Evolutionary conservation across 2,797 vertebrate species (phyloP).

Genomic region (Catamblyrhynchus diadema): DNA sequence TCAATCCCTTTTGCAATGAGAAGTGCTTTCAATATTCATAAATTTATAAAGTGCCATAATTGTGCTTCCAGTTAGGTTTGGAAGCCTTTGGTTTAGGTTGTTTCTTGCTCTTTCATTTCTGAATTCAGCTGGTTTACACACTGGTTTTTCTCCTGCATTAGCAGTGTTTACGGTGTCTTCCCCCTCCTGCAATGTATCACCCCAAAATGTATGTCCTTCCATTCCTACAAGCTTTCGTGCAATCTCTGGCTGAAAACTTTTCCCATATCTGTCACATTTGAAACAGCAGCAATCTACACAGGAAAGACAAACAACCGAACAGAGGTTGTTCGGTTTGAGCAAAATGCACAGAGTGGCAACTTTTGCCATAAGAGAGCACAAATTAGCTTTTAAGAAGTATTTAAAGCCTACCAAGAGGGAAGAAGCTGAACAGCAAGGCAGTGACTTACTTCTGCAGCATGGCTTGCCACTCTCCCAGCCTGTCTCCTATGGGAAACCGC

Average conservation of each 20-base stretch:
- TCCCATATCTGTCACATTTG: background rate
- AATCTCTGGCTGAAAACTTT: background rate
- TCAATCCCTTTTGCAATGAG: background rate
- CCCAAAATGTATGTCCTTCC: background rate
- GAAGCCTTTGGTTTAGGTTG: background rate
- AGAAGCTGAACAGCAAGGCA: background rate
- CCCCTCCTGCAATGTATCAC: background rate
- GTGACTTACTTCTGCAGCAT: constrained; percentile 93
- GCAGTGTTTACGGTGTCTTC: background rate
- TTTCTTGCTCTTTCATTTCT: background rate
- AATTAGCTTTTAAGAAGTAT: background rate
- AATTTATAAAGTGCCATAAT: background rate
- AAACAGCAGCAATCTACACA: background rate
- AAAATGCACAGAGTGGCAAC: background rate
- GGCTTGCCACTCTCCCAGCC: constrained; percentile 95
- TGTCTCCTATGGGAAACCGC: constrained; percentile 93
- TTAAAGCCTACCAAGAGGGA: background rate
- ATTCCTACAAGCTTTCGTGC: background rate
- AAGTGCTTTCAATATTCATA: background rate
- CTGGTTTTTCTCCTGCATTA: background rate
- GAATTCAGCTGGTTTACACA: background rate
- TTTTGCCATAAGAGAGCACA: background rate
- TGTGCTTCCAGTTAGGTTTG: background rate
- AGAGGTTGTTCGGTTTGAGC: background rate
- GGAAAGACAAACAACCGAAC: background rate